These are phyloP conservation scores for Microtus oregoni DNA, from an alignment of 2,113 vertebrate genomes.

Conservation along the genomic window DNA sequence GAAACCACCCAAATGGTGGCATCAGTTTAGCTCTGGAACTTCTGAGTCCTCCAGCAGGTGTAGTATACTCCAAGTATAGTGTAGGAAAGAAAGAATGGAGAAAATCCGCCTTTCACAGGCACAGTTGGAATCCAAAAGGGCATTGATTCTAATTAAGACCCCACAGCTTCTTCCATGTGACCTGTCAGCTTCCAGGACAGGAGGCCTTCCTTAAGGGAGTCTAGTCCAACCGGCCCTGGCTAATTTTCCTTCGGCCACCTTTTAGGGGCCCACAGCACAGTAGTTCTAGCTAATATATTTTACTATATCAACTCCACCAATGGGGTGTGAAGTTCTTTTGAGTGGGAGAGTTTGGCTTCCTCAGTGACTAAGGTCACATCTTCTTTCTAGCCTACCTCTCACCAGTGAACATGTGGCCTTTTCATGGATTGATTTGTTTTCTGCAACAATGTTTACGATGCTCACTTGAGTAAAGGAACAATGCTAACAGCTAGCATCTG, in stretches of 20 bases:
- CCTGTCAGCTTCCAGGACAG: neutral
- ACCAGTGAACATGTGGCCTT: neutral
- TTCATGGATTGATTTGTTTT: neutral
- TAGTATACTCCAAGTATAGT: neutral
- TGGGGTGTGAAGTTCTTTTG: neutral
- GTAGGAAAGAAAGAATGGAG: neutral
- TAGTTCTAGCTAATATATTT: neutral
- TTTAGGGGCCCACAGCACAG: constrained; percentile 8
- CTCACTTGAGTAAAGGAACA: neutral
- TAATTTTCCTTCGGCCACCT: constrained; percentile 33
- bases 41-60: neutral
- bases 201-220: neutral
- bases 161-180: neutral
- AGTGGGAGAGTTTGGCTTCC: neutral
- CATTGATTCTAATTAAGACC: neutral
- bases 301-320: constrained; percentile 40
- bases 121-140: constrained; percentile 16
- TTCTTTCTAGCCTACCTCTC: neutral
- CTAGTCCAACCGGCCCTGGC: neutral
- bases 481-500: neutral
- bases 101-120: neutral
- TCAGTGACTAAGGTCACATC: neutral
- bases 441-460: neutral
- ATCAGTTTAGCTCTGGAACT: neutral
- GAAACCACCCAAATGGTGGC: neutral